Evolutionary conservation across 1,140 invertebrate species (phyloP), one percentile per base, ranked within the genome.

Genomic region (Proctacanthus coquilletti): DNA sequence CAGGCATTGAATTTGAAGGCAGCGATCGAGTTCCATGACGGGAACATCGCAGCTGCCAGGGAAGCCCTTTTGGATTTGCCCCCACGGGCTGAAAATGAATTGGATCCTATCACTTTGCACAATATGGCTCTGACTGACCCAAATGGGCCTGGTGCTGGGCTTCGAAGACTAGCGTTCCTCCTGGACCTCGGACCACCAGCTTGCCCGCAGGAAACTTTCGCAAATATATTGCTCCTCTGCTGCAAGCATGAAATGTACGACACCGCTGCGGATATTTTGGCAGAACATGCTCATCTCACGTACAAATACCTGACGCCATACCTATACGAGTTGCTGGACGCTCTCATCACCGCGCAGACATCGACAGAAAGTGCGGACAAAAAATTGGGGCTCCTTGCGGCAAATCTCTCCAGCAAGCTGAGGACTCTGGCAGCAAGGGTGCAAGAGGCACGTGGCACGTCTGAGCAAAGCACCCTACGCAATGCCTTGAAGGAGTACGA

Each of bases 1-100:
- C 95, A 99, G 66, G 93, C 95, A 0, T 96, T 98, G 52, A 99
- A 98, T 66, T 68, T 99, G 1, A 98, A 97, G 69, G 93, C 93
- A 13, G 95, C 95, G 3, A 93, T 98, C 47, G 93, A 98, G 64
- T 98, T 92, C 64, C 86, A 96, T 56, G 68, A 93, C 17, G 94
- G 94, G 66, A 96, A 98, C 61, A 72, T 84, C 55, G 85, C 91
- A 47, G 78, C 83, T 14, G 89, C 94, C 8, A 73, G 78, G 55
- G 93, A 97, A 65, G 92, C 94, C 0, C 63, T 99, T 31, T 87
- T 87, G 1, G 96, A 98, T 61, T 95, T 99, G 84, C 96, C 96
- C 18, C 94, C 94, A 0, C 63, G 86, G 44, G 80, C 85, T 6
- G 94, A 98, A 62, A 89, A 96, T 55, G 96, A 99, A 66, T 63